A percentile compares a stretch with the other conserved stretches of the same genome.
These are phyloP conservation scores for Puffinus mauretanicus DNA, from an alignment of 2,113 vertebrate species.

Conservation along the genomic window DNA sequence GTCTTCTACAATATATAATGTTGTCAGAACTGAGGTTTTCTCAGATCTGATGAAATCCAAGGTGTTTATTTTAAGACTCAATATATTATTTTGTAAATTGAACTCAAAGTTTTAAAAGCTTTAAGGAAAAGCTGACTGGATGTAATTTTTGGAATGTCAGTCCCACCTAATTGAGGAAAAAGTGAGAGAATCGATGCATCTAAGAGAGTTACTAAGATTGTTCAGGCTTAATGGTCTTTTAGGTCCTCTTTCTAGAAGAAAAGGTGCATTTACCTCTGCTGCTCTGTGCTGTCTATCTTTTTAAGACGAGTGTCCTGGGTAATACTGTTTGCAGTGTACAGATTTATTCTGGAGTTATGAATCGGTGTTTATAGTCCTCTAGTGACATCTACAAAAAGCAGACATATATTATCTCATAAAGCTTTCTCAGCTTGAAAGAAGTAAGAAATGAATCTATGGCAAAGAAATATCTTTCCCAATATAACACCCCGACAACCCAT, in stretches of 20 bases:
- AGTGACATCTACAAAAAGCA: slow-evolving; percentile 1
- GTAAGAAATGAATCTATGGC: neutral
- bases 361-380: neutral
- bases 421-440: neutral
- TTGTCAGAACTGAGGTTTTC: neutral
- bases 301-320: neutral
- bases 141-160: neutral
- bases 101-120: neutral
- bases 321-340: neutral
- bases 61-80: neutral
- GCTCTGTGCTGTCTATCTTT: neutral
- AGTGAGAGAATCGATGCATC: neutral
- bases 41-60: neutral
- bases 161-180: neutral
- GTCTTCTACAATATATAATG: neutral
- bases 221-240: neutral
- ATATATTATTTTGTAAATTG: neutral
- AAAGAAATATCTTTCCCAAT: neutral
- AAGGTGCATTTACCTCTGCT: neutral
- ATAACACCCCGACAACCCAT: neutral
- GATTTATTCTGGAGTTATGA: neutral
- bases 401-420: slow-evolving; percentile 9
- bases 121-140: neutral
- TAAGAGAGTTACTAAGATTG: neutral
- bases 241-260: neutral